Conservation (phyloP, 2,797 vertebrate species). For the Okamejei kenojei region DNA sequence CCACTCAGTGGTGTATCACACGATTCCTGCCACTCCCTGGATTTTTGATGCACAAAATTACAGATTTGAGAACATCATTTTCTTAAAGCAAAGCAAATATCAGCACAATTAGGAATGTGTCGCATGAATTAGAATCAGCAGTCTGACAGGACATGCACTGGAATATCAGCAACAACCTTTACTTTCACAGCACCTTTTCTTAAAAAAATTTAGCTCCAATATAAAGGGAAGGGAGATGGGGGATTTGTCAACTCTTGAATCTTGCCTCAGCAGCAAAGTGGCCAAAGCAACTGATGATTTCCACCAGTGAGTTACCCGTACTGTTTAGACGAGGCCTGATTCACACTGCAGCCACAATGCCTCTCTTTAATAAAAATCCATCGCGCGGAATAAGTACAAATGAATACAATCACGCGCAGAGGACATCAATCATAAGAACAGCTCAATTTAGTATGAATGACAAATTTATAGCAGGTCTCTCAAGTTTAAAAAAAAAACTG, state of each 20-base stretch:
- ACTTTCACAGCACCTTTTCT: neutral
- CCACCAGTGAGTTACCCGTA: neutral
- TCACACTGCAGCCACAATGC: neutral
- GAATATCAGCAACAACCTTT: neutral
- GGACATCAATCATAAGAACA: slow-evolving; percentile 3
- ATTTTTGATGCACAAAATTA: neutral
- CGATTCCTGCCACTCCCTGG: slow-evolving; percentile 9
- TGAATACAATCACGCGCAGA: neutral
- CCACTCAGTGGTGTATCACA: slow-evolving; percentile 23
- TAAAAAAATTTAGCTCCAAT: neutral
- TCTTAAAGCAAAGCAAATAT: neutral
- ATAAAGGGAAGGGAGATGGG: neutral
- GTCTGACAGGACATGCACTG: no score
- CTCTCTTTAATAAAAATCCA: neutral
- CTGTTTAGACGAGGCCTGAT: neutral
- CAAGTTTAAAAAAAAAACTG: neutral
- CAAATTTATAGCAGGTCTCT: neutral
- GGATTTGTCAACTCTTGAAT: neutral
- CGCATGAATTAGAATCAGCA: neutral
- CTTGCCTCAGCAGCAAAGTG: neutral
- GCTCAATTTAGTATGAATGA: slow-evolving; percentile 4
- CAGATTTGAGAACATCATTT: neutral
- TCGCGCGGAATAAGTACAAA: slow-evolving; percentile 6
- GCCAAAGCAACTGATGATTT: neutral
- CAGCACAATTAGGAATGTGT: neutral